Evolutionary conservation across 2,113 vertebrate species (phyloP).

Genomic region (Physeter macrocephalus): DNA sequence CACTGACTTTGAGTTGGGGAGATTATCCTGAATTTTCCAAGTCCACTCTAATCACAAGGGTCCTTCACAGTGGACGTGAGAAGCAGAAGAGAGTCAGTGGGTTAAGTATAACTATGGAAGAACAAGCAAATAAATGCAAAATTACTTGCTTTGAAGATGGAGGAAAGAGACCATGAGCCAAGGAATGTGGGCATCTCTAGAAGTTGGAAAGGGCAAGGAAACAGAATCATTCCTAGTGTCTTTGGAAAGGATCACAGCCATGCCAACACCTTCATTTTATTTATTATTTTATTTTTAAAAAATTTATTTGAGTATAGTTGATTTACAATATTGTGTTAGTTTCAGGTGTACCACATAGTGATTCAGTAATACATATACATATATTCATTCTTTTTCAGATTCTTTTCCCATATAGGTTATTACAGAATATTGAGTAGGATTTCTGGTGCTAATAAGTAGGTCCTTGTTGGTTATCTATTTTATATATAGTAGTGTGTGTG

Average conservation of each 20-base stretch:
- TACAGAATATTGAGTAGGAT: too few relatives aligned
- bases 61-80: background rate
- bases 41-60: background rate
- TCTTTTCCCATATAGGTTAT: too few relatives aligned
- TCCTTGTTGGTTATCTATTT: too few relatives aligned
- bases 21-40: background rate
- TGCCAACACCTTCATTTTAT: background rate
- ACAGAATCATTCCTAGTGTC: background rate
- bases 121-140: background rate
- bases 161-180: background rate
- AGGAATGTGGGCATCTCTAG: background rate
- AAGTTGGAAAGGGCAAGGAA: background rate
- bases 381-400: too few relatives aligned
- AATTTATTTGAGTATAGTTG: too few relatives aligned
- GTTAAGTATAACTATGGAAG: background rate
- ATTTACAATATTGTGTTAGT: too few relatives aligned
- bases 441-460: too few relatives aligned
- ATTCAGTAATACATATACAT: too few relatives aligned
- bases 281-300: too few relatives aligned
- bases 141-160: background rate
- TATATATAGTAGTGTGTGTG: too few relatives aligned
- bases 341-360: too few relatives aligned
- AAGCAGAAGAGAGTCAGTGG: background rate
- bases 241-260: background rate
- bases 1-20: background rate